These are phyloP conservation scores for Diuraphis noxia DNA, from an alignment of 1,140 invertebrate genomes.

Conservation along the genomic window DNA sequence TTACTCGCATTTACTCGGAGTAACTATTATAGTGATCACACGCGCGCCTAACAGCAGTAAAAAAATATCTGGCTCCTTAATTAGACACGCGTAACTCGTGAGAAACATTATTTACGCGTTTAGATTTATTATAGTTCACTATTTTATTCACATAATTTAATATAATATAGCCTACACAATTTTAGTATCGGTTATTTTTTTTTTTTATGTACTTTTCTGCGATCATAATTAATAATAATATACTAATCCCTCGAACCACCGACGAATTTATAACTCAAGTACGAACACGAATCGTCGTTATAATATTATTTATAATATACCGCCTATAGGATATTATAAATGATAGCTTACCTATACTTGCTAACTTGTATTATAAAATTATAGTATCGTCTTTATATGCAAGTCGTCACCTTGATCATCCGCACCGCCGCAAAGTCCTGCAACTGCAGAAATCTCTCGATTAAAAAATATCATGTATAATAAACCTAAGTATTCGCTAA, in stretches of 20 bases:
- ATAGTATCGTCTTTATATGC: background rate
- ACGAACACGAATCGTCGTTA: background rate
- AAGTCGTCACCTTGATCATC: background rate
- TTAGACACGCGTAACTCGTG: background rate
- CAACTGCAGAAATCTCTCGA: background rate
- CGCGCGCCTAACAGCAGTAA: slow-evolving; percentile 1
- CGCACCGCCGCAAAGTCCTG: background rate
- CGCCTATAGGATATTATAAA: background rate
- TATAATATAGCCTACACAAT: background rate
- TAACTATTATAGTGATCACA: background rate
- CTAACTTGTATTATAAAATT: too few relatives aligned
- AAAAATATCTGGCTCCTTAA: background rate
- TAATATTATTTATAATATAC: background rate
- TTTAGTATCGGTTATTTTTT: background rate
- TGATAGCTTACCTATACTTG: too few relatives aligned
- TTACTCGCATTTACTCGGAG: background rate
- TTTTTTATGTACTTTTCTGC: background rate
- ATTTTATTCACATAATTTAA: background rate
- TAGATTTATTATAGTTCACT: background rate
- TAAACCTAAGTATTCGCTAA: background rate
- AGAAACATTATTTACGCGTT: background rate
- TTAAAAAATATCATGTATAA: background rate
- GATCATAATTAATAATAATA: background rate
- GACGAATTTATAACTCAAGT: background rate
- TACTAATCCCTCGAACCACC: background rate